A percentile compares a stretch with the other conserved stretches of the same genome.
Conservation (phyloP, 2,888 invertebrate species). For the Cheilosia urbana region DNA sequence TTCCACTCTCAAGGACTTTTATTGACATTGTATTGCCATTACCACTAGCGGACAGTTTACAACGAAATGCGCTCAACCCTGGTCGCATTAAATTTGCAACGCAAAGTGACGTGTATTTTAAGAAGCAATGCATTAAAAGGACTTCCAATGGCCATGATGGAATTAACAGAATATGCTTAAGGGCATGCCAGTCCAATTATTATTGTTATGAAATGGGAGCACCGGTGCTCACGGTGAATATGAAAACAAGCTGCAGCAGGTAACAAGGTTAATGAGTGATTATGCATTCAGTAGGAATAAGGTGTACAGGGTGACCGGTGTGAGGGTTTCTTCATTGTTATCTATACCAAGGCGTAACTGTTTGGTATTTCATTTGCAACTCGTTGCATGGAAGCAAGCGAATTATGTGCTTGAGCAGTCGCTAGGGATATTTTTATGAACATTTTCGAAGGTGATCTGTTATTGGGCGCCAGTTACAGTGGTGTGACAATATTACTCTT, state of each 20-base stretch:
- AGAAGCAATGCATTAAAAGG: no score
- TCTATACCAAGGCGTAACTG: no score
- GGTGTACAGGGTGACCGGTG: neutral
- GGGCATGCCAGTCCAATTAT: neutral
- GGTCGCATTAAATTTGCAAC: constrained; percentile 27
- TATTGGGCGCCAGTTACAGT: neutral
- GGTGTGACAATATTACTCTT: neutral
- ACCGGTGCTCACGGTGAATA: constrained; percentile 1
- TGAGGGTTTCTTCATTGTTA: no score
- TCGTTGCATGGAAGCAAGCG: no score
- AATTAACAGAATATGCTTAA: constrained; percentile 6
- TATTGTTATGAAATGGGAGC: neutral
- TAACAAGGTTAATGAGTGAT: constrained; percentile 39
- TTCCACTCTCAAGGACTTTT: neutral
- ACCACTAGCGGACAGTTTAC: neutral
- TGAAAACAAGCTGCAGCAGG: constrained; percentile 9
- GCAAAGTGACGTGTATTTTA: constrained; percentile 4
- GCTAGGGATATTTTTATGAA: no score
- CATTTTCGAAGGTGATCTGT: neutral
- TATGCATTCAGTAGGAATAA: constrained; percentile 5
- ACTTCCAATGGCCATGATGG: neutral
- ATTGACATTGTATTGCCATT: constrained; percentile 19
- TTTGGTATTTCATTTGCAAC: no score
- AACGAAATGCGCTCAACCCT: constrained; percentile 20
- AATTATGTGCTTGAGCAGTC: no score